Percentiles rank a stretch among this genome's conserved stretches.
Conservation (phyloP, 2,888 invertebrate species). For the Ptychoptera albimana region DNA sequence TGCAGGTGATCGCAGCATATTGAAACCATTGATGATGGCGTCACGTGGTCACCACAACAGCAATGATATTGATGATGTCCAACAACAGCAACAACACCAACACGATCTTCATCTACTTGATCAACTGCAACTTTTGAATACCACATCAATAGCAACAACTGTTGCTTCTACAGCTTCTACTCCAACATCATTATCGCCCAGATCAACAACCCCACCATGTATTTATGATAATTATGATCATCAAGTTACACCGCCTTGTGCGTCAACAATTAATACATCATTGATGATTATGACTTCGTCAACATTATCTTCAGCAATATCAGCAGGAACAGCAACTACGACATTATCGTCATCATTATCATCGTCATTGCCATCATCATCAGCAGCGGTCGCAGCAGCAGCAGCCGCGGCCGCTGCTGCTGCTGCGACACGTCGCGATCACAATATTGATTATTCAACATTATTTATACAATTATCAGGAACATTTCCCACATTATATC, state of each 20-base stretch:
- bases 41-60: constrained; percentile 9
- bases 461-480: constrained; percentile 30
- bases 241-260: not conserved
- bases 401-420: constrained; percentile 22
- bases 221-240: not conserved
- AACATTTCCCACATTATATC: constrained; percentile 33
- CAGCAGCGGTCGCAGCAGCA: constrained; percentile 12
- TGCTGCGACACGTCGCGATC: constrained; percentile 28
- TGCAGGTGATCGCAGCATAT: constrained; percentile 14
- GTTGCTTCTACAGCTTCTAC: not conserved
- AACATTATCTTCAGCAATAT: constrained; percentile 5
- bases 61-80: not conserved
- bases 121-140: too few species aligned
- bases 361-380: constrained; percentile 5
- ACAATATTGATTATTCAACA: constrained; percentile 31
- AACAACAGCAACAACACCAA: constrained; percentile 1
- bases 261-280: not conserved
- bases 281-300: not conserved
- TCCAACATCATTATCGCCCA: not conserved
- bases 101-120: not conserved
- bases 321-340: constrained; percentile 14
- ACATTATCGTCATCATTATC: constrained; percentile 11
- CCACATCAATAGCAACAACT: too few species aligned
- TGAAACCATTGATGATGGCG: constrained; percentile 13
- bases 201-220: not conserved